Base-by-base conservation (phyloP, 2,797 vertebrate genomes). In the Sebastes baramenuke region DNA sequence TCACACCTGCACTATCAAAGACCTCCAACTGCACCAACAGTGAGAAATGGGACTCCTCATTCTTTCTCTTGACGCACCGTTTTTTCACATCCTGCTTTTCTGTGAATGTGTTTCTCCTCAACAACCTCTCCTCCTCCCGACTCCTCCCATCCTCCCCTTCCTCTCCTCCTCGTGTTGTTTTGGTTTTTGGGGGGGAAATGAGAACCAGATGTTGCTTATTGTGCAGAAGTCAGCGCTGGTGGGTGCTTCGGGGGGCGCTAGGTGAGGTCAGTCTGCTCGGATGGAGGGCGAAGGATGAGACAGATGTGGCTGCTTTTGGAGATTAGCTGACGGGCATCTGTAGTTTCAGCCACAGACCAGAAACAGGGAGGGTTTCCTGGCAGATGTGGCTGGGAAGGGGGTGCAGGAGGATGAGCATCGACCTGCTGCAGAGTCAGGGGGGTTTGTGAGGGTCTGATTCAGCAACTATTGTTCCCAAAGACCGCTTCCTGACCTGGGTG, bases 201-300 rank as follows among this genome's bases (percentile, higher is more conserved):
- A 94, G 92, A 95, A 95, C 88, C 95, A 96, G 95, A 96, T 96
- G 95, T 95, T 93, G 89, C 91, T 93, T 93, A 95, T 95, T 95
- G 94, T 95, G 94, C 94, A 93, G 76, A 91, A 91, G 83, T 92
- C 91, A 88, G 86, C 66, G 70, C 38, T 20, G 52, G 79, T 56
- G 71, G 72, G 12, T 30, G 80, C 76, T 24, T 84, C 25, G 13
- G 56, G 42, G 62, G 5, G 30, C 20, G 65, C 62, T 74, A 72
- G 80, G 82, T 82, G 85, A 86, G 84, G 85, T 87, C 82, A 83
- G 90, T 80, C 65, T 72, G 36, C 80, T 10, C 20, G 9, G 60
- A 79, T 69, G 61, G 67, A 72, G 9, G 49, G 62, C 25, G 71
- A 32, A 72, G 79, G 84, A 82, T 58, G 85, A 80, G 34, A 69